Percentiles rank a stretch among this genome's conserved stretches.
phyloP scores from a whole-genome alignment of 2,113 vertebrate genomes.

The Pollachius pollachius region DNA sequence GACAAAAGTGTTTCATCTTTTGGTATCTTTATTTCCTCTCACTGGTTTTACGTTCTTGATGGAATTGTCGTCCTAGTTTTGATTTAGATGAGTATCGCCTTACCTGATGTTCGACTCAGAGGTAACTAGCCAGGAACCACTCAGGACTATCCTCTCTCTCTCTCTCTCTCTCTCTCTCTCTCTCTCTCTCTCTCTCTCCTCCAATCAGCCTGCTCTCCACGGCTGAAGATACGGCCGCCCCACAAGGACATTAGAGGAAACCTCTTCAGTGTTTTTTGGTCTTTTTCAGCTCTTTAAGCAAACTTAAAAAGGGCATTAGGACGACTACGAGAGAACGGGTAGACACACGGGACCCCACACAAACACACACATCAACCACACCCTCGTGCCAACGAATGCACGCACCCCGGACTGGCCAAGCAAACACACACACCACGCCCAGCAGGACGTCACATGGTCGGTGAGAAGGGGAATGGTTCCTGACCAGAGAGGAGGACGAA shows the following conservation, averaged over 20 bases:
- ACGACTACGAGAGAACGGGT: background rate
- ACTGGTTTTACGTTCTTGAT: background rate
- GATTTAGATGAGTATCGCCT: background rate
- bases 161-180: background rate
- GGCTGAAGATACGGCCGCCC: background rate
- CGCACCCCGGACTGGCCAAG: too few relatives aligned
- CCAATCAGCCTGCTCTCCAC: background rate
- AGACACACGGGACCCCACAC: slow-evolving; percentile 7
- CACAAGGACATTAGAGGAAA: background rate
- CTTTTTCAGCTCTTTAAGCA: slow-evolving; percentile 6
- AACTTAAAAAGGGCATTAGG: slow-evolving; percentile 5
- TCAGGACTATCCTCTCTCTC: slow-evolving; percentile 29
- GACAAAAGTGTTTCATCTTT: background rate
- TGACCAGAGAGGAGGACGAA: background rate
- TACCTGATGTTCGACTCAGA: background rate
- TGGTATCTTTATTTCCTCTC: background rate
- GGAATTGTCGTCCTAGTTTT: background rate
- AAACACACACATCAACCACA: background rate
- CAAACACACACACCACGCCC: background rate
- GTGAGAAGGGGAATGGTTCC: background rate
- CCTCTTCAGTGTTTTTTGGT: background rate
- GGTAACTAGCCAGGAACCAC: slow-evolving; percentile 24
- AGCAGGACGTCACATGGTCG: background rate
- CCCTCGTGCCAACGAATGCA: too few relatives aligned
- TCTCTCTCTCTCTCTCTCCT: slow-evolving; percentile 8